Conservation (phyloP, 2,888 invertebrate species). For the Lasioglossum leucozonium region DNA sequence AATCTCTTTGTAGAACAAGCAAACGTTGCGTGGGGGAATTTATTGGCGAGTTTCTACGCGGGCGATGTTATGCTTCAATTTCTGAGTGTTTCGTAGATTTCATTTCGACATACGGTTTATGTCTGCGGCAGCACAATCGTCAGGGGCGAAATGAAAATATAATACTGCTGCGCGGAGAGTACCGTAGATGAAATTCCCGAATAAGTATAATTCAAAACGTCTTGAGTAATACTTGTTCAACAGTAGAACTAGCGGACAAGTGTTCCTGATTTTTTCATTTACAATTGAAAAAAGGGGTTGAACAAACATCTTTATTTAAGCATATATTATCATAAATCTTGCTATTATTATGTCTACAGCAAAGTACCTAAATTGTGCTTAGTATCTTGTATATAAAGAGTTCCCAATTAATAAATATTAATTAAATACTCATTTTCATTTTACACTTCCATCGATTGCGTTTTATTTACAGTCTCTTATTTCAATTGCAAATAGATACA, state of each 20-base stretch:
- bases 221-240: neutral
- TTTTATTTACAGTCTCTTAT: no score
- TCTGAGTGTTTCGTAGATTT: neutral
- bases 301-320: no score
- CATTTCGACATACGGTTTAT: neutral
- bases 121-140: neutral
- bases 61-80: neutral
- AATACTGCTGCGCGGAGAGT: neutral
- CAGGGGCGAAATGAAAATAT: neutral
- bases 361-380: no score
- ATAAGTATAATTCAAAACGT: neutral
- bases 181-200: neutral
- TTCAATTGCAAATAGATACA: no score
- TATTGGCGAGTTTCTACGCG: neutral
- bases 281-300: no score
- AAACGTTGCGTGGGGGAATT: neutral
- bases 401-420: no score
- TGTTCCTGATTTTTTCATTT: no score
- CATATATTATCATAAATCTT: no score
- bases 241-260: neutral
- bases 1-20: slow-evolving; percentile 33
- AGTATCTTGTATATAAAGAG: no score
- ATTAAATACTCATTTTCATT: no score
- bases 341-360: no score
- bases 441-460: no score